A percentile compares a stretch with the other conserved stretches of the same genome.
These are phyloP conservation scores for Anas bernieri DNA, from an alignment of 2,797 vertebrate species.

Conservation along the genomic window DNA sequence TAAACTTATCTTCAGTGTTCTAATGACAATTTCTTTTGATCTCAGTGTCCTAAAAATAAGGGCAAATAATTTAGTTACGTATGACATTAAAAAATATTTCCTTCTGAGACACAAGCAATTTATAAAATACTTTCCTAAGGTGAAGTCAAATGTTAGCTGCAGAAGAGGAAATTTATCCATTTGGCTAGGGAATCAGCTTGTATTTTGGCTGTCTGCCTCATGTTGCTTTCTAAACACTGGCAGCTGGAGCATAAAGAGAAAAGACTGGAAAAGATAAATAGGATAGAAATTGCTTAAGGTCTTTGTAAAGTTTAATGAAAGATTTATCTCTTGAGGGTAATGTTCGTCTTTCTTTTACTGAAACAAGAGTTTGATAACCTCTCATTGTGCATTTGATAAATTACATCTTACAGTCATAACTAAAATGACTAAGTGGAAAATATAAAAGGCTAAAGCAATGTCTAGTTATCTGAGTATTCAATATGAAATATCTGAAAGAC, in stretches of 20 bases:
- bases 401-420: conserved; percentile 59
- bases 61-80: background rate
- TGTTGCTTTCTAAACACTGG: conserved; percentile 51
- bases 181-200: conserved; percentile 6
- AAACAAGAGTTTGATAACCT: conserved; percentile 78
- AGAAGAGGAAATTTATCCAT: background rate
- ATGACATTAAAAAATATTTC: background rate
- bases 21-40: background rate
- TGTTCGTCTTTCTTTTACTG: conserved; percentile 69
- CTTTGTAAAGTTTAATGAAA: conserved; percentile 79
- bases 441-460: conserved; percentile 43
- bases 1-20: background rate
- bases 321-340: conserved; percentile 78
- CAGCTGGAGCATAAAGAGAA: conserved; percentile 49
- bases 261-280: conserved; percentile 69
- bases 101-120: background rate
- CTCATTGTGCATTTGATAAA: conserved; percentile 76
- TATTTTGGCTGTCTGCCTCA: conserved; percentile 33
- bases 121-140: background rate
- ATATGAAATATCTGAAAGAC: background rate
- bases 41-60: background rate
- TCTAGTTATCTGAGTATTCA: background rate
- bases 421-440: conserved; percentile 55
- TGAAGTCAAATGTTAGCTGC: background rate
- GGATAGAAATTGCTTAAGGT: conserved; percentile 65